Conservation (phyloP, 2,113 vertebrate genomes). For the Meles meles region DNA sequence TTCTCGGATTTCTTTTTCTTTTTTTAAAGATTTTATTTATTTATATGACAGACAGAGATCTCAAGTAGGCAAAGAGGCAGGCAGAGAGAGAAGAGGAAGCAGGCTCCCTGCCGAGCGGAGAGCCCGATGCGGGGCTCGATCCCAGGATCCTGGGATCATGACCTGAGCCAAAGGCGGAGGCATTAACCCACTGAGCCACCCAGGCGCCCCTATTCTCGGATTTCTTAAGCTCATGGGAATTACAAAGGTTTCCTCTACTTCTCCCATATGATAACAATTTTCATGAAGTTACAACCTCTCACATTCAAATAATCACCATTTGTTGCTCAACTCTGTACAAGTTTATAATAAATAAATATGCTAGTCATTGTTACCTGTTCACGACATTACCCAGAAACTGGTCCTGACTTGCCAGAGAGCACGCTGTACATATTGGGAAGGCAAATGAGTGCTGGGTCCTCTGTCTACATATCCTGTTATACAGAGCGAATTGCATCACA, state of each 20-base stretch:
- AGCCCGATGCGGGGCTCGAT: too few species aligned
- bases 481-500: background rate
- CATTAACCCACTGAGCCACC: too few species aligned
- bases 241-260: background rate
- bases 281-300: background rate
- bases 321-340: background rate
- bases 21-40: too few species aligned
- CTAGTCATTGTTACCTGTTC: background rate
- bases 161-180: too few species aligned
- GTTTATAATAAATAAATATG: background rate
- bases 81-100: too few species aligned
- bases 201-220: background rate
- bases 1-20: background rate
- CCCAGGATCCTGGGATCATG: too few species aligned
- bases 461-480: background rate
- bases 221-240: background rate
- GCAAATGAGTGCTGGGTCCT: fast-evolving
- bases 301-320: background rate
- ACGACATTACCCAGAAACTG: background rate
- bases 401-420: too few species aligned
- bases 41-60: too few species aligned
- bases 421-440: fast-evolving
- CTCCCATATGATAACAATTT: background rate
- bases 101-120: too few species aligned
- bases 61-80: too few species aligned